Evolutionary conservation across 1,140 invertebrate genomes (phyloP).

Genomic region (Harlomillsia oculata): DNA sequence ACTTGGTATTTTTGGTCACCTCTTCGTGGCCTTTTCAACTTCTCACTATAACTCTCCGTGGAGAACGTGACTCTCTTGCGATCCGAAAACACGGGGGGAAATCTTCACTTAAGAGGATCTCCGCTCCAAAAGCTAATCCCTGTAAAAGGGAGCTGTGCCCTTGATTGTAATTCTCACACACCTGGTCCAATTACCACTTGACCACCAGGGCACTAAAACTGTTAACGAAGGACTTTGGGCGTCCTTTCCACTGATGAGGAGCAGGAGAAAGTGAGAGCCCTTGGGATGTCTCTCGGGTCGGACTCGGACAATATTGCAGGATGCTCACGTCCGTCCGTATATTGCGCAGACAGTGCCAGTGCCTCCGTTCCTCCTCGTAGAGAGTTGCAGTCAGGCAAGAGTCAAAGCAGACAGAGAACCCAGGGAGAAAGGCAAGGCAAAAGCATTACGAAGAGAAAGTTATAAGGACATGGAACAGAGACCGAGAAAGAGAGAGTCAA

Average conservation of each 20-base stretch:
- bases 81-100: conserved; percentile 18
- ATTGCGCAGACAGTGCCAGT: conserved; percentile 3
- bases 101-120: conserved; percentile 6
- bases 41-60: too few species aligned
- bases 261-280: too few species aligned
- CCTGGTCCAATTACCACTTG: too few species aligned
- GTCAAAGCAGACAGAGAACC: background rate
- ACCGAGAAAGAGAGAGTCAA: background rate
- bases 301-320: conserved; percentile 10
- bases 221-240: too few species aligned
- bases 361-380: background rate
- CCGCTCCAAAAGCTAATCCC: conserved; percentile 8
- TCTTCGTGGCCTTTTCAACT: conserved; percentile 22
- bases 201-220: too few species aligned
- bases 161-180: too few species aligned
- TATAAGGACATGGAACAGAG: background rate
- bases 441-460: background rate
- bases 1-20: conserved; percentile 30
- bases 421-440: background rate
- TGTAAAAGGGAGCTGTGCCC: too few species aligned
- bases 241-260: too few species aligned
- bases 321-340: background rate
- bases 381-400: background rate
- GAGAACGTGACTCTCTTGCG: too few species aligned
- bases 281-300: too few species aligned